A percentile compares a stretch with the other conserved stretches of the same genome.
phyloP scores from a whole-genome alignment of 1,140 invertebrate species.

The Hycleus phaleratus region DNA sequence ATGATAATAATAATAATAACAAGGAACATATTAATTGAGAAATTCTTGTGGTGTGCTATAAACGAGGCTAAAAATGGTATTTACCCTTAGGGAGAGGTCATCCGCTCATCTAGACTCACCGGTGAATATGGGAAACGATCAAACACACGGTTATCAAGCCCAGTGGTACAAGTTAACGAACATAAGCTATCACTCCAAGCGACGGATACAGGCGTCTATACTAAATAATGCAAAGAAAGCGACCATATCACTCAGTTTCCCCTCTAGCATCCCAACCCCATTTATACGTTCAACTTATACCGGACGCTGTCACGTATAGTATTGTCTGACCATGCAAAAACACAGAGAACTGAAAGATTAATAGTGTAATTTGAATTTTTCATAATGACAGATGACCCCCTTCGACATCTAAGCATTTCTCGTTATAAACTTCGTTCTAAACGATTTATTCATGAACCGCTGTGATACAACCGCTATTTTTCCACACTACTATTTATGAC shows the following conservation, averaged over 20 bases:
- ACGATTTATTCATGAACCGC: slow-evolving; percentile 15
- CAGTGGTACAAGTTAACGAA: slow-evolving; percentile 5
- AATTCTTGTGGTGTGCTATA: slow-evolving; percentile 2
- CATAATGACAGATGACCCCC: slow-evolving; percentile 31
- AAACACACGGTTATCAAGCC: slow-evolving; percentile 7
- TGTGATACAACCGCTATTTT: slow-evolving; percentile 16
- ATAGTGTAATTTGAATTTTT: slow-evolving; percentile 35
- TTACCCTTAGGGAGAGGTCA: neutral
- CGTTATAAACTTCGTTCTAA: slow-evolving; percentile 20
- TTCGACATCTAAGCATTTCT: slow-evolving; percentile 32
- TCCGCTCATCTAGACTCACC: neutral
- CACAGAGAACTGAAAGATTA: slow-evolving; percentile 31
- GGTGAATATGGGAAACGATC: neutral
- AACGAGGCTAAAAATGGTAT: neutral
- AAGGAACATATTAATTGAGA: slow-evolving; percentile 6
- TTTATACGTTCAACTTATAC: neutral
- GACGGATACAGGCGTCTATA: slow-evolving; percentile 26
- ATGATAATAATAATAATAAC: neutral
- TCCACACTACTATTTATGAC: slow-evolving; percentile 14
- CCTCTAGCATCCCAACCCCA: slow-evolving; percentile 15
- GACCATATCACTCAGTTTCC: slow-evolving; percentile 33
- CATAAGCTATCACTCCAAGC: slow-evolving; percentile 28
- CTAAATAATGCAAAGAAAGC: slow-evolving; percentile 36
- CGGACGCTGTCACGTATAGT: slow-evolving; percentile 28
- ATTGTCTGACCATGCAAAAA: slow-evolving; percentile 31